Percentiles rank a stretch among this genome's conserved stretches.
These are phyloP conservation scores for Amblyopsis rosae DNA, from an alignment of 2,113 vertebrate species.

Conservation along the genomic window DNA sequence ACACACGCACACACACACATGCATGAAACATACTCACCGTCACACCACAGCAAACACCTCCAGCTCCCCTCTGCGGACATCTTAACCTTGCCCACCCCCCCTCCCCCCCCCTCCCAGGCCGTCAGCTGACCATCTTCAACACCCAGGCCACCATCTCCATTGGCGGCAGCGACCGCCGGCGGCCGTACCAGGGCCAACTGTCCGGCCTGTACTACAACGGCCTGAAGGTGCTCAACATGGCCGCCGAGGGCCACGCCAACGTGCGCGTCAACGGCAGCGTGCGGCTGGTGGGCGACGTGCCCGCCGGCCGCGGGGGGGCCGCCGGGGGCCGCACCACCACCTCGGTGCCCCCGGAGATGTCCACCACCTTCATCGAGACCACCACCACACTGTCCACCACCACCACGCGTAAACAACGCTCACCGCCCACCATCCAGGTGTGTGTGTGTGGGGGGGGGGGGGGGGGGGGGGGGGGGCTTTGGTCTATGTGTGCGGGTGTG, in stretches of 20 bases:
- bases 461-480: too few species aligned
- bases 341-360: slow-evolving; percentile 93
- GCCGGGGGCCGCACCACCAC: slow-evolving; percentile 82
- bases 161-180: slow-evolving; percentile 92
- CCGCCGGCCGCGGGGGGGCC: slow-evolving; percentile 84
- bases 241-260: slow-evolving; percentile 91
- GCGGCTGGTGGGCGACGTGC: slow-evolving; percentile 92
- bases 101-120: slow-evolving; percentile 76
- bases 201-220: slow-evolving; percentile 98
- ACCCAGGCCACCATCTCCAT: slow-evolving; percentile 98
- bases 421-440: slow-evolving; percentile 92
- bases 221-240: slow-evolving; percentile 97
- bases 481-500: too few species aligned
- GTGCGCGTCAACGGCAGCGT: slow-evolving; percentile 97
- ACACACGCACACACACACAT: too few species aligned
- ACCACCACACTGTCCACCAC: slow-evolving; percentile 96
- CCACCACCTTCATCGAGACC: slow-evolving; percentile 97
- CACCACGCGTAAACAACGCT: slow-evolving; percentile 94
- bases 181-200: slow-evolving; percentile 97
- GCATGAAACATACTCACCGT: not conserved
- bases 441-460: not conserved
- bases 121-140: slow-evolving; percentile 99
- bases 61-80: not conserved
- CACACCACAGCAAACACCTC: not conserved
- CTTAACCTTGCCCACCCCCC: not conserved